A percentile compares a stretch with the other conserved stretches of the same genome.
Evolutionary conservation across 2,113 vertebrate genomes (phyloP).

Genomic region (Hemichromis elongatus): DNA sequence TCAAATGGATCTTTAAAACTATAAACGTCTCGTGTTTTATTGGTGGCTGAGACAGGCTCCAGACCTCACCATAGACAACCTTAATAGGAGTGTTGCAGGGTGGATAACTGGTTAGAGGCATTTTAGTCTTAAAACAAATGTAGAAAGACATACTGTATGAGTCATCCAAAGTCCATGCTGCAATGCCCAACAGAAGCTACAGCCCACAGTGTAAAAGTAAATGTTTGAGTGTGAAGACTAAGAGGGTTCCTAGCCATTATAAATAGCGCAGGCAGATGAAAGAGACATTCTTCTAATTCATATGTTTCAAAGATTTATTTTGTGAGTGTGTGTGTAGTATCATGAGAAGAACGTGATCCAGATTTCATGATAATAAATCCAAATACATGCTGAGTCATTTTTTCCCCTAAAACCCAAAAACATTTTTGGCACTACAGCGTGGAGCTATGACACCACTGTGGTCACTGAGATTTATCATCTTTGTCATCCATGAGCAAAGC

Average conservation of each 20-base stretch:
- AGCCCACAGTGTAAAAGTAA: conserved; percentile 20
- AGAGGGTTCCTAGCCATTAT: neutral
- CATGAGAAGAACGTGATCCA: neutral
- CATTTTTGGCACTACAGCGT: neutral
- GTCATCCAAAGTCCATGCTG: conserved; percentile 12
- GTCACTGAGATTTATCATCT: neutral
- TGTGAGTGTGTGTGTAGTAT: neutral
- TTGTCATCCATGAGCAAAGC: neutral
- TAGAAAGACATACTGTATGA: neutral
- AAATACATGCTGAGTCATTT: neutral
- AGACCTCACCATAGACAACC: neutral
- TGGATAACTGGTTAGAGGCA: neutral
- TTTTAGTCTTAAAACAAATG: neutral
- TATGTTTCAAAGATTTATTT: neutral
- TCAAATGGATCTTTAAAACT: neutral
- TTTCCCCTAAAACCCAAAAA: neutral
- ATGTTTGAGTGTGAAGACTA: neutral
- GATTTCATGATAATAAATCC: neutral
- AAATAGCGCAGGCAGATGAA: neutral
- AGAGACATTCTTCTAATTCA: neutral
- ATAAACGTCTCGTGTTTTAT: neutral
- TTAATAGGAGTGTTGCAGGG: neutral
- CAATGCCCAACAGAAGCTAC: neutral
- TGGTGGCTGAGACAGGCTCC: neutral
- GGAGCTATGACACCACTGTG: neutral